Percentiles rank a stretch among this genome's conserved stretches.
Evolutionary conservation across 2,888 invertebrate species (phyloP).

Genomic region (Linyphia triangularis): DNA sequence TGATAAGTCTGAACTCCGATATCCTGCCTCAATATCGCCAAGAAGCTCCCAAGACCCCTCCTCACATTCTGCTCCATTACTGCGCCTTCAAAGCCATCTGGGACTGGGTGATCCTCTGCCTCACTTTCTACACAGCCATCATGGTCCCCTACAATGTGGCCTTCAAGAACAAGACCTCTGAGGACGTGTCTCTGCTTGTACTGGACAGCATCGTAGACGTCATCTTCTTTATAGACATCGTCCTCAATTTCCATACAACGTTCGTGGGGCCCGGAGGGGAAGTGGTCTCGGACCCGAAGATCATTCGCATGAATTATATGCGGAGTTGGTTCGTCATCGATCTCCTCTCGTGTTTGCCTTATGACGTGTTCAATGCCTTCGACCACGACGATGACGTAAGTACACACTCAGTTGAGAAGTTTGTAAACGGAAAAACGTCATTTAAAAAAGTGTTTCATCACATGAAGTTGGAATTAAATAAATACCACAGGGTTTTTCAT

Average conservation of each 20-base stretch:
- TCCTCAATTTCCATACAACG: conserved; percentile 99
- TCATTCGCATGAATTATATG: conserved; percentile 98
- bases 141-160: conserved; percentile 99
- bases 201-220: conserved; percentile 99
- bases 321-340: conserved; percentile 99
- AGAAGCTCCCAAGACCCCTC: conserved; percentile 99
- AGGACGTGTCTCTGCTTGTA: conserved; percentile 95
- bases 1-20: conserved; percentile 98
- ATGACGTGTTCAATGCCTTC: conserved; percentile 99
- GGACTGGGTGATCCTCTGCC: conserved; percentile 99
- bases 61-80: conserved; percentile 99
- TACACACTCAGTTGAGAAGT: too few species aligned
- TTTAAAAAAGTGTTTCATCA: not conserved
- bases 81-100: conserved; percentile 98
- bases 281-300: conserved; percentile 99
- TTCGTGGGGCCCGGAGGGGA: conserved; percentile 92
- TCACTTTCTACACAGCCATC: conserved; percentile 99
- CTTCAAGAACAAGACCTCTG: conserved; percentile 99
- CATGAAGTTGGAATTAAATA: not conserved
- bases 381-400: conserved; percentile 94
- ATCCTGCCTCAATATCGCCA: conserved; percentile 99
- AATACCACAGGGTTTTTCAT: not conserved
- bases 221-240: conserved; percentile 99
- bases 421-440: not conserved
- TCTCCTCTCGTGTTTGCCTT: conserved; percentile 98